Evolutionary conservation across 2,888 invertebrate genomes (phyloP), one percentile per base, ranked within the genome.

Genomic region (Polyommatus icarus): DNA sequence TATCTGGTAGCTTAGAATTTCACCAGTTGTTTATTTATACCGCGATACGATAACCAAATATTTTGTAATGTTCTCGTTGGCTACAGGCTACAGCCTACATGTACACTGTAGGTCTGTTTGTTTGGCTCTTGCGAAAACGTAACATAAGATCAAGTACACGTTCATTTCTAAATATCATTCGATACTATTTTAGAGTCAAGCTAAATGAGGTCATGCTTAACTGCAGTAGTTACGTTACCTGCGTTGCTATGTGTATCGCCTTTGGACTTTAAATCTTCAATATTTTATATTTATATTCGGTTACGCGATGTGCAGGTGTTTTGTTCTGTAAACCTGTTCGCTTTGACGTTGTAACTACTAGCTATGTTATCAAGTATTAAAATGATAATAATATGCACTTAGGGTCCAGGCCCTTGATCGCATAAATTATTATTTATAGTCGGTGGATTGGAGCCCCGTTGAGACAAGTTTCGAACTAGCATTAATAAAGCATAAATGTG

Each of bases 11-110:
- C 82, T 82, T 76, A 86, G 88, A 84, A 87, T 89, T 90, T 90
- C 89, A 89, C 88, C 86, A 86, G 83, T 85, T 90, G 87, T 91
- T 90, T 92, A 88, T 92, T 92, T 91, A 83, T 85, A 83, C 80
- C 82, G 82, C 81, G 88, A 90, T 89, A 86, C 84, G 88, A 87
- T 87, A 88, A 85, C 85, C 86, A 88, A 90, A 91, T 89, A 92
- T 90, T 90, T 90, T 86, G 89, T 89, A 90, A 90, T 84, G 84
- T 82, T 67, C 80, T 83, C 80, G 80, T 81, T 80, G 80, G 72
- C 76, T 77, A 76, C 77, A 24, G 80, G 72, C 76, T 77, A 76
- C 77, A 24, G 24, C 24, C 24, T 24, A 76, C 77, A 20, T 78
- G 61, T 78, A 71, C 67, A 72, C 73, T 59, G 72, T 77, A 76